phyloP scores from a whole-genome alignment of 2,888 invertebrate genomes.

The Scaptomyza caliginosa region DNA sequence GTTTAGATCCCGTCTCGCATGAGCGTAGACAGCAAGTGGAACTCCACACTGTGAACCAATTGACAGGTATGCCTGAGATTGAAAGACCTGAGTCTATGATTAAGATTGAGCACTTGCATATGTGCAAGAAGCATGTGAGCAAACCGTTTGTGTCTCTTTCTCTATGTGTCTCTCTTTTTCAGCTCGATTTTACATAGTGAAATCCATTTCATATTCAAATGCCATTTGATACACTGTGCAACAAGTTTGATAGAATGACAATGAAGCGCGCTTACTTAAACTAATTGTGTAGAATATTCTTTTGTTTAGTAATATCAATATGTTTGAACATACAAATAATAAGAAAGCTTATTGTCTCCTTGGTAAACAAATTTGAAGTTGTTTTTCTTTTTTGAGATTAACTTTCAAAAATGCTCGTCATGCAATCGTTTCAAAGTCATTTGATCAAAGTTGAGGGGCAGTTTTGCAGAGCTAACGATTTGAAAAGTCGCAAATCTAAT shows the following conservation, averaged over 20 bases:
- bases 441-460: not conserved
- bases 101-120: constrained; percentile 26
- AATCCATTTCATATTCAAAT: constrained; percentile 29
- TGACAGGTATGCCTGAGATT: constrained; percentile 17
- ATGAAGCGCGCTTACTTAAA: not conserved
- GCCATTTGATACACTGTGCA: constrained; percentile 8
- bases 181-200: constrained; percentile 34
- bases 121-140: constrained; percentile 2
- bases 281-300: not conserved
- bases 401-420: not conserved
- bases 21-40: constrained; percentile 6
- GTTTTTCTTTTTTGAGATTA: not conserved
- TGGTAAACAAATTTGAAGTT: not conserved
- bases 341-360: too few species aligned
- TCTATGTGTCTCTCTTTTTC: not conserved
- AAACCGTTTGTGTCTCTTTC: constrained; percentile 12
- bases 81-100: constrained; percentile 13
- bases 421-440: not conserved
- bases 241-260: not conserved
- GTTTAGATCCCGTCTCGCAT: constrained; percentile 26
- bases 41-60: constrained; percentile 21
- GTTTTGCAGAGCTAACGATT: not conserved
- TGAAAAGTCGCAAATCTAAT: not conserved
- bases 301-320: too few species aligned
- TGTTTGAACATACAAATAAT: too few species aligned